Evolutionary conservation across 1,140 invertebrate genomes (phyloP).

Genomic region (Lordiphosa stackelbergi): DNA sequence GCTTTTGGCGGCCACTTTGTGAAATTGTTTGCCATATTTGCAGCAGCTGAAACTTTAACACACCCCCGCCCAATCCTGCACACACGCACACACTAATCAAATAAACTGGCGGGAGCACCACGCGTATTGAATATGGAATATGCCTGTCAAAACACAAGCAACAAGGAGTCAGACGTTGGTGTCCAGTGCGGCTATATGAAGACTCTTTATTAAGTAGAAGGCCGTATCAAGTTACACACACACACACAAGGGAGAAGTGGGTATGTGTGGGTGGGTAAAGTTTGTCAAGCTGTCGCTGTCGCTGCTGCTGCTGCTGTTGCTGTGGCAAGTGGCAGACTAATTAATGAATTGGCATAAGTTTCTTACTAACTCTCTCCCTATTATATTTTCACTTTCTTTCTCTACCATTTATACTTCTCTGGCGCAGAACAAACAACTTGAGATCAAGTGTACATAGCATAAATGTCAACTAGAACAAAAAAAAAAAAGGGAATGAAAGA

Average conservation of each 20-base stretch:
- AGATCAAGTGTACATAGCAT: slow-evolving; percentile 24
- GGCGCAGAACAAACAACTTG: slow-evolving; percentile 7
- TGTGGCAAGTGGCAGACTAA: slow-evolving; percentile 64
- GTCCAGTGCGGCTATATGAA: slow-evolving; percentile 40
- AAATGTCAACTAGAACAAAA: slow-evolving; percentile 31
- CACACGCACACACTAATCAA: slow-evolving; percentile 53
- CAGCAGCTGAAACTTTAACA: slow-evolving; percentile 58
- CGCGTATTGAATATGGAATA: slow-evolving; percentile 54
- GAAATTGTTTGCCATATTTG: slow-evolving; percentile 75
- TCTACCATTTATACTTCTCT: slow-evolving; percentile 17
- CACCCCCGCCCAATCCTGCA: not conserved
- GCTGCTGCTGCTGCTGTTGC: slow-evolving; percentile 31
- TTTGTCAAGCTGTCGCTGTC: slow-evolving; percentile 51
- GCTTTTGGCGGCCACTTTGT: slow-evolving; percentile 58
- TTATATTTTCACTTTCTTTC: slow-evolving; percentile 2
- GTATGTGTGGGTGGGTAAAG: slow-evolving; percentile 18
- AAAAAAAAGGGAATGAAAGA: slow-evolving; percentile 1
- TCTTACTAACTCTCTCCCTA: slow-evolving; percentile 31
- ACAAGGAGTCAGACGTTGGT: slow-evolving; percentile 15
- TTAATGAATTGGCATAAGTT: slow-evolving; percentile 75
- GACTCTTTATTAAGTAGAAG: slow-evolving; percentile 65
- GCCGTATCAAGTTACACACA: slow-evolving; percentile 65
- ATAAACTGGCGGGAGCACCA: slow-evolving; percentile 45
- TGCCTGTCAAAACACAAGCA: slow-evolving; percentile 40
- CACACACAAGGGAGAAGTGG: slow-evolving; percentile 15